Evolutionary conservation across 2,888 invertebrate species (phyloP).

Genomic region (Eupithecia exiguata): DNA sequence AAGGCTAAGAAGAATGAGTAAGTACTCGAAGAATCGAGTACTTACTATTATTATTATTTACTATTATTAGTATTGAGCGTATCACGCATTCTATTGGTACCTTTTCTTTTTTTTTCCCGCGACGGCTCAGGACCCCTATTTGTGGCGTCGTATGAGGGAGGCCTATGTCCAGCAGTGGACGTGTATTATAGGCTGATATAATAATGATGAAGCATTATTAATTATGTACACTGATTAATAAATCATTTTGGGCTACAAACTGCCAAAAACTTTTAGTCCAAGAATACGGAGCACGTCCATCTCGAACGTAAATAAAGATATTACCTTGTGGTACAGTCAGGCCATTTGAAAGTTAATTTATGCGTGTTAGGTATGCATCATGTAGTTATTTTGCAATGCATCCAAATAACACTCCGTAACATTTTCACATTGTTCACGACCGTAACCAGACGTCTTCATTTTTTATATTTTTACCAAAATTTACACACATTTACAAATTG

Average conservation of each 20-base stretch:
- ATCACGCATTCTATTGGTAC: too few relatives aligned
- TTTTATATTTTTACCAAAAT: not conserved
- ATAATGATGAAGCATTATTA: too few relatives aligned
- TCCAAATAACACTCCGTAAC: slow-evolving; percentile 47
- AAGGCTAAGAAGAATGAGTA: too few relatives aligned
- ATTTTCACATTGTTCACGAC: slow-evolving; percentile 67
- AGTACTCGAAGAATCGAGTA: too few relatives aligned
- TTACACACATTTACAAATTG: not conserved
- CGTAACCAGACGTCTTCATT: slow-evolving; percentile 63
- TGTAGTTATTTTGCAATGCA: slow-evolving; percentile 38
- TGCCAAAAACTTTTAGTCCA: not conserved
- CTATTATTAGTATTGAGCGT: too few relatives aligned
- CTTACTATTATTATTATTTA: too few relatives aligned
- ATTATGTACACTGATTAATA: not conserved
- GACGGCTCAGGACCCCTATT: too few relatives aligned
- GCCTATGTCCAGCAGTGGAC: too few relatives aligned
- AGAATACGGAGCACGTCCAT: not conserved
- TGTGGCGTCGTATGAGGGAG: too few relatives aligned
- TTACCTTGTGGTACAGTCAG: not conserved
- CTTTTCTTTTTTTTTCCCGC: too few relatives aligned
- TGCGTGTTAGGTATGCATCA: slow-evolving; percentile 21
- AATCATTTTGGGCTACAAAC: too few relatives aligned
- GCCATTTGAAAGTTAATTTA: slow-evolving; percentile 35
- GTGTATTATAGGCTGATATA: too few relatives aligned
- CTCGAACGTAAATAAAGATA: not conserved